phyloP scores from a whole-genome alignment of 2,113 vertebrate species.

The Lethenteron camtschaticum region DNA sequence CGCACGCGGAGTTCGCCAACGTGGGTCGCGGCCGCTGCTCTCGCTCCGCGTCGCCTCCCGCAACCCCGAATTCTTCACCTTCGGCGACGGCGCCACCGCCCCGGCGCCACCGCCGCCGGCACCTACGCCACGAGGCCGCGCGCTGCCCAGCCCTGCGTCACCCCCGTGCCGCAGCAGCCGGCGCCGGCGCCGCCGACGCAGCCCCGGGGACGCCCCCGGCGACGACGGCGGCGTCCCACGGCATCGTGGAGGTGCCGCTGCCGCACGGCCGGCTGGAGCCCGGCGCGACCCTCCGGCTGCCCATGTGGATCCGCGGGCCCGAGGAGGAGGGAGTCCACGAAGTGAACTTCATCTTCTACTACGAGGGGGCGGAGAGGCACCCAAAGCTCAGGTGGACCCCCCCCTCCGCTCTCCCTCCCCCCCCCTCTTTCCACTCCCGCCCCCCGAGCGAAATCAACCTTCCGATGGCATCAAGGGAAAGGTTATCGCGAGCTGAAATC shows the following conservation, averaged over 20 bases:
- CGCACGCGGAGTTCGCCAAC: constrained; percentile 82
- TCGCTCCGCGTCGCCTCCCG: constrained; percentile 66
- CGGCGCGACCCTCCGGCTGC: constrained; percentile 60
- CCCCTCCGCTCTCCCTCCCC: no score
- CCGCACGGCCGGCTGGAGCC: constrained; percentile 43
- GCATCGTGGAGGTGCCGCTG: constrained; percentile 51
- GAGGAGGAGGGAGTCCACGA: constrained; percentile 92
- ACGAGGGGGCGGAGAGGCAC: constrained; percentile 52
- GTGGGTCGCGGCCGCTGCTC: constrained; percentile 51
- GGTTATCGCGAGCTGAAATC: no score
- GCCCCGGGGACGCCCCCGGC: no score
- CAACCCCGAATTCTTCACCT: constrained; percentile 79
- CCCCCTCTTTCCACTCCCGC: no score
- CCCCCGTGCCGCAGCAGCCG: no score
- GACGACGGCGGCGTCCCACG: constrained; percentile 4
- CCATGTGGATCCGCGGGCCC: constrained; percentile 81
- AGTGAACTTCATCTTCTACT: constrained; percentile 95
- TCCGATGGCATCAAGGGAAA: no score
- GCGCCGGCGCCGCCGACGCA: no score
- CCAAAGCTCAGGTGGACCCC: constrained; percentile 36
- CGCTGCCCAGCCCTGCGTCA: no score
- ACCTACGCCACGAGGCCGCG: no score
- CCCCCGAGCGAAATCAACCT: no score
- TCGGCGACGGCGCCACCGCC: constrained; percentile 42
- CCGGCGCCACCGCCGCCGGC: constrained; percentile 8